These are phyloP conservation scores for Electrona antarctica DNA, from an alignment of 2,113 vertebrate species.

Conservation along the genomic window DNA sequence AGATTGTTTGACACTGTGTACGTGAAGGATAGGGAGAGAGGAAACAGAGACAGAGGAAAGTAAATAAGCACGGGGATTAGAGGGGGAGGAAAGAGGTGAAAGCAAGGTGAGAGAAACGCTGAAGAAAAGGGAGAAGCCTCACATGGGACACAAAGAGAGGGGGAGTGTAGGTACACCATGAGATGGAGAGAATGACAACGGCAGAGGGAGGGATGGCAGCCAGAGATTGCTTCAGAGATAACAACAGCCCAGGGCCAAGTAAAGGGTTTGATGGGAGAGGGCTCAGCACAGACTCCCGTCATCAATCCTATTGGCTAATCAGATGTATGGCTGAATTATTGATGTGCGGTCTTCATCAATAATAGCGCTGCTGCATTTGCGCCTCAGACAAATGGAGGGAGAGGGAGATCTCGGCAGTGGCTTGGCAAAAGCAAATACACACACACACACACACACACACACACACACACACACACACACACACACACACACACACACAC, in stretches of 20 bases:
- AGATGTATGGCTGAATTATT: slow-evolving; percentile 80
- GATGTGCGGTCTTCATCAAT: slow-evolving; percentile 74
- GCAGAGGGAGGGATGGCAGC: not conserved
- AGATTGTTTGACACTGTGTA: not conserved
- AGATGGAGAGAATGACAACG: not conserved
- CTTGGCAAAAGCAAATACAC: slow-evolving; percentile 37
- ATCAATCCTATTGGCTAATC: slow-evolving; percentile 77
- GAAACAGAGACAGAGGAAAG: slow-evolving; percentile 31
- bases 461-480: not conserved
- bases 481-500: slow-evolving; percentile 6
- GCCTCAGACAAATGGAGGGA: slow-evolving; percentile 46
- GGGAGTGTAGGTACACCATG: too few species aligned
- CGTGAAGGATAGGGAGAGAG: not conserved
- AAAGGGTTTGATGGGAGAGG: slow-evolving; percentile 57
- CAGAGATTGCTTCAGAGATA: slow-evolving; percentile 57
- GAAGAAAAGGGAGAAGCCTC: too few species aligned
- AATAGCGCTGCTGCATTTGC: slow-evolving; percentile 67
- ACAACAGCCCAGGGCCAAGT: slow-evolving; percentile 55
- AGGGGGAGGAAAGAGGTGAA: not conserved
- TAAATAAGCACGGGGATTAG: too few species aligned
- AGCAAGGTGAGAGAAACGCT: not conserved
- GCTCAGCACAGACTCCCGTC: slow-evolving; percentile 50
- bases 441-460: not conserved
- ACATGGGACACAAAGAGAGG: not conserved
- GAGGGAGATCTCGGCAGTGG: slow-evolving; percentile 34